These are phyloP conservation scores for Picathartes gymnocephalus DNA, from an alignment of 2,113 vertebrate genomes.

Conservation along the genomic window DNA sequence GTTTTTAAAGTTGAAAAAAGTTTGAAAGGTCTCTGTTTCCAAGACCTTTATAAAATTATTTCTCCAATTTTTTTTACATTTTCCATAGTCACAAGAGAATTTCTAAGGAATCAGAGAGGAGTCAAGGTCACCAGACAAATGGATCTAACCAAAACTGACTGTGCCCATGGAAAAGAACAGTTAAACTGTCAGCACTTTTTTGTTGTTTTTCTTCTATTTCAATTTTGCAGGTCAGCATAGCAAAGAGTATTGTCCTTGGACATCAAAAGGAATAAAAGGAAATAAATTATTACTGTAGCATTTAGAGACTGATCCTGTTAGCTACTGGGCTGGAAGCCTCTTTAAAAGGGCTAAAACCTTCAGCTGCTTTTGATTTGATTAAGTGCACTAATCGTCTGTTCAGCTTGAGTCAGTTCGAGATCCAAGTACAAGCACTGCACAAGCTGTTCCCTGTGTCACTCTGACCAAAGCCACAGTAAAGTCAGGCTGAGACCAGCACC, in stretches of 20 bases:
- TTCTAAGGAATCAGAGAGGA: neutral
- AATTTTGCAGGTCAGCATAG: neutral
- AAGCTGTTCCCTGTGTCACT: neutral
- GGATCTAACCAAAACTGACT: neutral
- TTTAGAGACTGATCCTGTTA: neutral
- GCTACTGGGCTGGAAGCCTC: slow-evolving; percentile 4
- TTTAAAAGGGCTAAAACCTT: slow-evolving; percentile 18
- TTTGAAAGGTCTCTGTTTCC: neutral
- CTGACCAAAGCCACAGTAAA: neutral
- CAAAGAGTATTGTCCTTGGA: neutral
- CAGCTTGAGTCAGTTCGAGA: neutral
- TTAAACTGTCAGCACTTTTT: neutral
- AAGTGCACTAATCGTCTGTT: neutral
- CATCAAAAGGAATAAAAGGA: neutral
- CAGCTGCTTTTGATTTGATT: slow-evolving; percentile 36
- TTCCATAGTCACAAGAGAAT: neutral
- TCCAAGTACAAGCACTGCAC: neutral
- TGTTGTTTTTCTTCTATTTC: neutral
- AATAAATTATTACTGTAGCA: neutral
- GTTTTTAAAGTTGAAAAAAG: neutral
- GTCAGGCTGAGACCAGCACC: neutral
- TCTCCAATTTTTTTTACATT: neutral
- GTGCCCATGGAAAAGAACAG: neutral
- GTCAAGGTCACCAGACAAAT: neutral
- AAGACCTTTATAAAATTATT: neutral